These are phyloP conservation scores for Malacoraja senta DNA, from an alignment of 2,797 vertebrate species.

Conservation along the genomic window DNA sequence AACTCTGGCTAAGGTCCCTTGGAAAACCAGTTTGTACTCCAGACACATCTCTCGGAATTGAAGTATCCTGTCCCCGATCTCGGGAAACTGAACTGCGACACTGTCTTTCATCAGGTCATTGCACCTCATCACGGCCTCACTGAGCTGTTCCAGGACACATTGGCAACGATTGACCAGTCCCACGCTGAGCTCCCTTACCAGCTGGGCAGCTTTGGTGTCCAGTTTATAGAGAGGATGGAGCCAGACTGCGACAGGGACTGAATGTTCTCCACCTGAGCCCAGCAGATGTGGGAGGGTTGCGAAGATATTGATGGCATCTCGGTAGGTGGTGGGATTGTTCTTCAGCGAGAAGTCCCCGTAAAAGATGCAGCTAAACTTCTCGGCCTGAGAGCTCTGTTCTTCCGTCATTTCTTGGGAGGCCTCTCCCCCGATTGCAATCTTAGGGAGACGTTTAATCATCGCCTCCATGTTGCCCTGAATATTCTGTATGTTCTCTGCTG, in stretches of 20 bases:
- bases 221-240: not conserved
- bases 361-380: not conserved
- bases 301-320: not conserved
- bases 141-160: constrained; percentile 11
- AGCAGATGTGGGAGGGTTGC: not conserved
- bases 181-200: not conserved
- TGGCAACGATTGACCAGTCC: not conserved
- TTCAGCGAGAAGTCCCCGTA: not conserved
- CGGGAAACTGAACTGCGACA: not conserved
- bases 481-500: too few species aligned
- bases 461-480: too few species aligned
- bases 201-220: constrained; percentile 7
- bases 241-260: not conserved
- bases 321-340: constrained; percentile 13
- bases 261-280: not conserved
- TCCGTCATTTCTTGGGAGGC: not conserved
- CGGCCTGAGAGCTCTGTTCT: not conserved
- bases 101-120: not conserved
- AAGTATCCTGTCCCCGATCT: not conserved
- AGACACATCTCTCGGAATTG: not conserved
- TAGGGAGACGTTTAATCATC: too few species aligned
- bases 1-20: not conserved
- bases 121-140: not conserved
- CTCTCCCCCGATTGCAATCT: not conserved
- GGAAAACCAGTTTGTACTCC: not conserved